Evolutionary conservation across 2,888 invertebrate species (phyloP).

Genomic region (Drosophila ezoana): DNA sequence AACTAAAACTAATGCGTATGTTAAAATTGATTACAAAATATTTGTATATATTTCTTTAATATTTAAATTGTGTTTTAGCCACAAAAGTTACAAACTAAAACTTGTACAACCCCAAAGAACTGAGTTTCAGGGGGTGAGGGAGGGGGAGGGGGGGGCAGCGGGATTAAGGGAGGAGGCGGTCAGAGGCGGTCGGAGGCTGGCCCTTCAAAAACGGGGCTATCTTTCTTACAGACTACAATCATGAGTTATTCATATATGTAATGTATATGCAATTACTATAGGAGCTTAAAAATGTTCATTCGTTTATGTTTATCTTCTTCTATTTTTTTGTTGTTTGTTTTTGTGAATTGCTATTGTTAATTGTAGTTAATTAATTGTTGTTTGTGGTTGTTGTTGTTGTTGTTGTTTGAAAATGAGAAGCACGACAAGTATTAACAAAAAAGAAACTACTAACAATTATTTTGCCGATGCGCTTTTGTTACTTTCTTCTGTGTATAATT

Average conservation of each 20-base stretch:
- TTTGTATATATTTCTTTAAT: conserved; percentile 29
- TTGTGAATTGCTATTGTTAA: conserved; percentile 42
- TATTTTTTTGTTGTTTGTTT: conserved; percentile 4
- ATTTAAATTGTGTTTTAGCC: conserved; percentile 26
- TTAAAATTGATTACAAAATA: conserved; percentile 76
- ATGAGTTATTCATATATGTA: conserved; percentile 55
- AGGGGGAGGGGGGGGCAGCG: background rate
- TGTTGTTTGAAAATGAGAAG: conserved; percentile 47
- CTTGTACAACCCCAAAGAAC: conserved; percentile 59
- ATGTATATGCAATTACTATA: conserved; percentile 66
- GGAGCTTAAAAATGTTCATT: conserved; percentile 62
- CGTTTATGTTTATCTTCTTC: conserved; percentile 27
- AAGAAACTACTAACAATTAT: conserved; percentile 70
- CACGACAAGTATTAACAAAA: conserved; percentile 57
- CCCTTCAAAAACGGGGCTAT: conserved; percentile 71
- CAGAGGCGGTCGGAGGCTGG: conserved; percentile 7
- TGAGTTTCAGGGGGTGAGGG: conserved; percentile 49
- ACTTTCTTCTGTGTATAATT: conserved; percentile 50
- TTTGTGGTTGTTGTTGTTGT: conserved; percentile 8
- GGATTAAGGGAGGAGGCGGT: background rate
- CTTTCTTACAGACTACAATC: conserved; percentile 62
- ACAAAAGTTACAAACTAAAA: conserved; percentile 52
- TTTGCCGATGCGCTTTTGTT: conserved; percentile 43
- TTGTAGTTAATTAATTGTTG: conserved; percentile 33
- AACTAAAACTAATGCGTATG: conserved; percentile 70